Percentiles rank a stretch among this genome's conserved stretches.
phyloP scores from a whole-genome alignment of 2,888 invertebrate species.

The Drosophila lacicola region DNA sequence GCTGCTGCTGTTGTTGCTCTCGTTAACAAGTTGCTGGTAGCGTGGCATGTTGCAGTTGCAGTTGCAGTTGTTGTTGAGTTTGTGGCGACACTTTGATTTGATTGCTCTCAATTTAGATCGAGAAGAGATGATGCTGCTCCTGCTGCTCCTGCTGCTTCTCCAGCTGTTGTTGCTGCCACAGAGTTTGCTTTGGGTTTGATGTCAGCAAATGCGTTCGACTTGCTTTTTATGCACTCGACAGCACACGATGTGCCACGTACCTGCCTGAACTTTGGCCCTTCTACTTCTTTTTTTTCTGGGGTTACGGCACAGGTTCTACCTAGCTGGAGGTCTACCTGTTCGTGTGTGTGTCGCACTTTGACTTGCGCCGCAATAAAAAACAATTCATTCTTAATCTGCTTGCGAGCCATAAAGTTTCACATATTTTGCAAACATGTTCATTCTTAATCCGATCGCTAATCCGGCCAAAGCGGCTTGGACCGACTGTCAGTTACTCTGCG shows the following conservation, averaged over 20 bases:
- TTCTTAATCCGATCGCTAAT: constrained; percentile 75
- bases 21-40: constrained; percentile 65
- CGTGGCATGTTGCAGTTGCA: constrained; percentile 54
- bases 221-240: constrained; percentile 51
- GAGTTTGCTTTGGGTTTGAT: constrained; percentile 54
- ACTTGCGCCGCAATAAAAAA: constrained; percentile 75
- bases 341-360: constrained; percentile 27
- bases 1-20: constrained; percentile 34
- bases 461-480: constrained; percentile 31
- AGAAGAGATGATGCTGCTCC: constrained; percentile 16
- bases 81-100: constrained; percentile 2
- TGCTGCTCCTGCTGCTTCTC: constrained; percentile 16
- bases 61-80: background rate
- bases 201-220: constrained; percentile 1
- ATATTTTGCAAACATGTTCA: constrained; percentile 77
- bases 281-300: constrained; percentile 11
- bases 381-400: constrained; percentile 77
- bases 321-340: constrained; percentile 13
- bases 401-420: constrained; percentile 51
- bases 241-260: background rate
- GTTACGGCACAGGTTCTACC: background rate
- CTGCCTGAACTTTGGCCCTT: constrained; percentile 12
- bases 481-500: background rate
- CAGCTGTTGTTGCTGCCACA: constrained; percentile 37
- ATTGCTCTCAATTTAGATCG: constrained; percentile 11